Evolutionary conservation across 2,888 invertebrate species (phyloP).

Genomic region (Phasia obesa): DNA sequence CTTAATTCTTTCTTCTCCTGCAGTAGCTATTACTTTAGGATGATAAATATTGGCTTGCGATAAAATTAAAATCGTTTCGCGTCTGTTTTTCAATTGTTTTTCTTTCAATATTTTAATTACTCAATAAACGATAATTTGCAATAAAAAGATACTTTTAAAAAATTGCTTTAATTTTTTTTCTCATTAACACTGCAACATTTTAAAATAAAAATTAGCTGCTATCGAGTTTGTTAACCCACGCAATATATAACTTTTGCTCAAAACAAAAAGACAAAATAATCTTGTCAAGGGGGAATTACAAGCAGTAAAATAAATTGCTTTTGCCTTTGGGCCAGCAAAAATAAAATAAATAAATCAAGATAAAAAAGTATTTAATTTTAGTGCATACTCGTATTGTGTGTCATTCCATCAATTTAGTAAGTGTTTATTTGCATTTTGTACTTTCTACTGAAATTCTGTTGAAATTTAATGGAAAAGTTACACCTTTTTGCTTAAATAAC

Average conservation of each 20-base stretch:
- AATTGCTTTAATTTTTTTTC: too few species aligned
- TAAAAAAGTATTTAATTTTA: conserved; percentile 12
- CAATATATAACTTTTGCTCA: neutral
- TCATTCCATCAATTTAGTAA: conserved; percentile 13
- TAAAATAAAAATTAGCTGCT: conserved; percentile 9
- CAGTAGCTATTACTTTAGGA: too few species aligned
- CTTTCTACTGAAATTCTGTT: neutral
- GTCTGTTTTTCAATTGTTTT: too few species aligned
- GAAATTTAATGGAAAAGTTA: neutral
- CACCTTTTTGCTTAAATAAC: neutral
- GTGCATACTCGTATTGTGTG: neutral
- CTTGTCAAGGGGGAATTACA: conserved; percentile 29
- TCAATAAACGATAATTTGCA: too few species aligned
- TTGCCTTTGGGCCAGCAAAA: neutral
- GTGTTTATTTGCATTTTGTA: neutral
- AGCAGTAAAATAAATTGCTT: neutral
- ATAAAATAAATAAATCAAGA: conserved; percentile 15
- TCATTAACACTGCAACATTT: conserved; percentile 13
- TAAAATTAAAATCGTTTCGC: too few species aligned
- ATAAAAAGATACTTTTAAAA: too few species aligned
- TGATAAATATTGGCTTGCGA: too few species aligned
- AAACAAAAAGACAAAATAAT: neutral
- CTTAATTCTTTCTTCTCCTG: too few species aligned
- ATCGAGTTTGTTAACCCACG: neutral
- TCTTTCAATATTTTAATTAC: too few species aligned